These are phyloP conservation scores for Belgica antarctica DNA, from an alignment of 2,888 invertebrate species.

Conservation along the genomic window DNA sequence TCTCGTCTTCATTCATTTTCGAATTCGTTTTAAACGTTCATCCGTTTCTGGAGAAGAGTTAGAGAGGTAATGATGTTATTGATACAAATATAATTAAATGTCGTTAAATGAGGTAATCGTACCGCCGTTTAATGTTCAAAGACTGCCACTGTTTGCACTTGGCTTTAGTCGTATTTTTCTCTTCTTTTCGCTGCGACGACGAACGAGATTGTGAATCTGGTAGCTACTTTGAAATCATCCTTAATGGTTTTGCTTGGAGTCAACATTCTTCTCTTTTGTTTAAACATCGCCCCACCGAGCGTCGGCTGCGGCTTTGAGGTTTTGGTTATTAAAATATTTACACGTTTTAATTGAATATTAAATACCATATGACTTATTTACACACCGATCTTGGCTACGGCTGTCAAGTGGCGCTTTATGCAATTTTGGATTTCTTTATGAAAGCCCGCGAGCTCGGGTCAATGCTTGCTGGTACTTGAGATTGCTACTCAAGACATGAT, in stretches of 20 bases:
- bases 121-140: conserved; percentile 36
- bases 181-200: neutral
- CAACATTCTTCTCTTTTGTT: conserved; percentile 20
- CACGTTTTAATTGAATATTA: conserved; percentile 37
- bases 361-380: conserved; percentile 33
- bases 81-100: conserved; percentile 43
- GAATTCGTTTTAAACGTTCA: neutral
- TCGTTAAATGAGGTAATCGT: conserved; percentile 43
- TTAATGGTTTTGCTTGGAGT: conserved; percentile 34
- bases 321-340: conserved; percentile 31
- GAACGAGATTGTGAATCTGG: conserved; percentile 6
- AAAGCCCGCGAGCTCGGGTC: neutral
- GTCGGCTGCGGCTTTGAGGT: conserved; percentile 33
- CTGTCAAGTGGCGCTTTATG: conserved; percentile 38
- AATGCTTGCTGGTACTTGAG: neutral
- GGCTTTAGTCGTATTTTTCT: neutral
- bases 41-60: neutral
- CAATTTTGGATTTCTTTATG: conserved; percentile 20
- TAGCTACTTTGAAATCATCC: conserved; percentile 34
- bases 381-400: neutral
- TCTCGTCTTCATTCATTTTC: neutral
- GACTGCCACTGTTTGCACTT: conserved; percentile 18
- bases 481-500: neutral
- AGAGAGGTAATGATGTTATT: conserved; percentile 29
- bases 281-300: conserved; percentile 1